Base-by-base conservation (phyloP, 2,888 invertebrate genomes). In the Clitarchus hookeri region DNA sequence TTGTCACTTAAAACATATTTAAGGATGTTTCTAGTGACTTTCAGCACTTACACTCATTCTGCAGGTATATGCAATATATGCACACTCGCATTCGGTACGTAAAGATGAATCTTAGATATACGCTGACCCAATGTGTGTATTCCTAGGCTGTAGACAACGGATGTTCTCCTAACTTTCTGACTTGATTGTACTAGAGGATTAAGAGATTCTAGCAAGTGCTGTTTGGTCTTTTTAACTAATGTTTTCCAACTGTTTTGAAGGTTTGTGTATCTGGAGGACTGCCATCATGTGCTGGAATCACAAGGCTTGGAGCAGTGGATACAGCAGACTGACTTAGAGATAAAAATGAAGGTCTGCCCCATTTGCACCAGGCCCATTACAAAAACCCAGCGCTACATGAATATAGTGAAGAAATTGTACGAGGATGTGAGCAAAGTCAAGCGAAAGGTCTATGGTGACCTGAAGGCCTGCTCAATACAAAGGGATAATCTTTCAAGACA, bases 351-450 rank as follows among this genome's bases (percentile, higher is more conserved):
- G 88, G 85, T 86, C 0, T 95, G 95, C 89, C 95, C 95, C 0
- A 90, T 90, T 86, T 95, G 95, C 89, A 93, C 93, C 84, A 93
- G 93, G 27, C 92, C 93, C 0, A 93, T 95, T n/a, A 91, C 93
- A 25, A 93, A 92, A 88, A 94, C 93, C 4, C 91, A 91, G 82
- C 92, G 94, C 26, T 95, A 94, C 90, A 93, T 93, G 87, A 92
- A 94, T 87, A 88, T 91, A 3, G 91, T 95, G 19, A 92, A 91
- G 87, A 87, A 86, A 92, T 92, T 89, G 6, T 88, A 91, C 12
- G 84, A 86, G 26, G 90, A 92, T 86, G 90, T 92, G 44, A 89
- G 90, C 86, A 84, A 88, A 13, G 91, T 92, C 0, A 91, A 91
- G 87, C 87, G 54, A 16, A 89, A 89, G 82, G 85, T 89, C 12